Conservation (phyloP, 2,113 vertebrate genomes). For the Dasyornis broadbenti region DNA sequence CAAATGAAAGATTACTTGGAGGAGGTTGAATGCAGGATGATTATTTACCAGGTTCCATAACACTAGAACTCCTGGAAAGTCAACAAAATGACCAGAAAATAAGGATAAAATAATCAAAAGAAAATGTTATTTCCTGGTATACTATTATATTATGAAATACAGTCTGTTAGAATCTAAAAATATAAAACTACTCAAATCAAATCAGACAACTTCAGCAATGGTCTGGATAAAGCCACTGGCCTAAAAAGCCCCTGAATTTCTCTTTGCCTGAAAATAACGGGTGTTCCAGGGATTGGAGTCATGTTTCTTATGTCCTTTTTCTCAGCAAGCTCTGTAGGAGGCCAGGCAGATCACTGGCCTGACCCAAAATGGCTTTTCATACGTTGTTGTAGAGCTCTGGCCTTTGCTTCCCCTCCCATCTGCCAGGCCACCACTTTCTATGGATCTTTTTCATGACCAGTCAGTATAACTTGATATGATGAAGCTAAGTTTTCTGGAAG, state of each 20-base stretch:
- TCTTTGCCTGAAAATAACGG: neutral
- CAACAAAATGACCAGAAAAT: neutral
- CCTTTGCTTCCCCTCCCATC: neutral
- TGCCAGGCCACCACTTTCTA: neutral
- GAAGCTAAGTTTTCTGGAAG: neutral
- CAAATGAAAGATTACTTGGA: neutral
- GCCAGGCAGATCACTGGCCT: neutral
- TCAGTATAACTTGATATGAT: neutral
- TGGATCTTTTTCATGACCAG: neutral
- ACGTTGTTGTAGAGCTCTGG: neutral
- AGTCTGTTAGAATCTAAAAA: neutral
- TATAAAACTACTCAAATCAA: neutral
- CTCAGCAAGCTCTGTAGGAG: neutral
- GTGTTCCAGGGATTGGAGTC: neutral
- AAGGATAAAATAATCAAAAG: neutral
- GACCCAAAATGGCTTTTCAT: neutral
- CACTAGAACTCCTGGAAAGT: neutral
- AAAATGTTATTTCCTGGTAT: neutral
- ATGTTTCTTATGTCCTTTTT: neutral
- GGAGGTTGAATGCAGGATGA: neutral
- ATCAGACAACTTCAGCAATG: neutral
- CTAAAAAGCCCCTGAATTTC: neutral
- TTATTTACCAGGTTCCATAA: neutral
- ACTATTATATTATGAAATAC: neutral
- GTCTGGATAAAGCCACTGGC: neutral